Conservation (phyloP, 2,797 vertebrate genomes). For the Trichosurus vulpecula region DNA sequence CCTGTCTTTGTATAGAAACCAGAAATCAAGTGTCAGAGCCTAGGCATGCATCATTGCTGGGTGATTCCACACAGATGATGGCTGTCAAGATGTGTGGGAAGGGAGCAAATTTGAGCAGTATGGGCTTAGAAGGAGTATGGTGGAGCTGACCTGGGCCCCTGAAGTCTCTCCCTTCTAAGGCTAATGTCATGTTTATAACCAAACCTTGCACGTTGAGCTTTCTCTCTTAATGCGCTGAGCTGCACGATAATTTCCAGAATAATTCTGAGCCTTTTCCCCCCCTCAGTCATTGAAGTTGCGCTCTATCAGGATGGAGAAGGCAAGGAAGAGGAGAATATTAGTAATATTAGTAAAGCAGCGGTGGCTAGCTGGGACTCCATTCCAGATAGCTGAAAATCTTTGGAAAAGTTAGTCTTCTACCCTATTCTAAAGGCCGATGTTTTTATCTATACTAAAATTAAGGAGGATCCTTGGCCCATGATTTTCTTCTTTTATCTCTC, state of each 20-base stretch:
- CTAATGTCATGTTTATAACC: slow-evolving; percentile 85
- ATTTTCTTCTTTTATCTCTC: slow-evolving; percentile 46
- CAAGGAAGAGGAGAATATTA: background rate
- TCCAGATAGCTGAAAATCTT: slow-evolving; percentile 50
- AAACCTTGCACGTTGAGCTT: slow-evolving; percentile 86
- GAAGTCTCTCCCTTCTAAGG: slow-evolving; percentile 84
- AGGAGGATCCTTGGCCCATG: slow-evolving; percentile 29
- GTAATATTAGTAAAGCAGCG: background rate
- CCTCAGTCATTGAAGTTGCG: slow-evolving; percentile 60
- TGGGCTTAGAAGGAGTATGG: slow-evolving; percentile 71
- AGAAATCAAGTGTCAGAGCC: slow-evolving; percentile 54
- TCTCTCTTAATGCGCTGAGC: slow-evolving; percentile 84
- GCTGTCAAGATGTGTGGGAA: slow-evolving; percentile 67
- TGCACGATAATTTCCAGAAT: slow-evolving; percentile 82
- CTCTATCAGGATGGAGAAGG: background rate
- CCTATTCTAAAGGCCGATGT: slow-evolving; percentile 19
- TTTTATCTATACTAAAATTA: background rate
- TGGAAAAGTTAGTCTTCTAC: slow-evolving; percentile 1
- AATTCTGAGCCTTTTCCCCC: slow-evolving; percentile 75
- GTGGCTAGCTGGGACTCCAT: background rate
- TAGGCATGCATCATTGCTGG: slow-evolving; percentile 73
- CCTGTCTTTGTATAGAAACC: background rate
- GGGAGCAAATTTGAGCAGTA: slow-evolving; percentile 45
- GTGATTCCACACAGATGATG: slow-evolving; percentile 76
- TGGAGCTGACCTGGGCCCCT: slow-evolving; percentile 86